Base-by-base conservation (phyloP, 2,797 vertebrate genomes). In the Malurus splendens region DNA sequence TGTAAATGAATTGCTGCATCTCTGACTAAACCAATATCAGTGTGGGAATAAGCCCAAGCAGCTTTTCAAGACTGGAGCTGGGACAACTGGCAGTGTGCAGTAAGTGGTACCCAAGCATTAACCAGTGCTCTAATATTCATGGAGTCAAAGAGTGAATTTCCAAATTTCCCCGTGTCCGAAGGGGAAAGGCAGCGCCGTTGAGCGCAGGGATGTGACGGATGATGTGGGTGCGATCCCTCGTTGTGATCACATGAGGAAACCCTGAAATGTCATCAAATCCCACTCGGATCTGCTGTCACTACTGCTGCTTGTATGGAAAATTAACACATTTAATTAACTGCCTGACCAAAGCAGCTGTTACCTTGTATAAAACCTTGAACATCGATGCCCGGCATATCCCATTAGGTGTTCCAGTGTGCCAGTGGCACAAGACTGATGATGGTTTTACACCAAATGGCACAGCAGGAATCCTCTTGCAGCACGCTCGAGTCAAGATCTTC, bases 321-420 rank as follows among this genome's bases (percentile, higher is more conserved):
- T 97, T 96, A 97, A 97, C 97, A 97, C 96, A 96, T 97, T 97
- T 98, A 97, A 98, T 98, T 98, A 97, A 97, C 96, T 97, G 96
- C 94, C 96, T 97, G 96, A 97, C 97, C 96, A 97, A 97, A 97
- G 97, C 97, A 98, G 97, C 97, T 98, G 97, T 98, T 98, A 96
- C 97, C 97, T 97, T 97, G 92, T 97, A 97, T 95, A 97, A 97
- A 97, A 96, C 85, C 96, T 97, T 96, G 96, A 96, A 87, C 95
- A 93, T 64, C 44, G 76, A 93, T 94, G 97, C 94, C 96, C 85
- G 14, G 89, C 86, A 80, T 96, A 81, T 96, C 79, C 92, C 96
- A 95, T 94, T 97, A 95, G 93, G 90, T 97, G 95, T 90, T 90
- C 68, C 36, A 96, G 90, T 77, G 87, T 97, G 97, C 97, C 97